Conservation (phyloP, 2,797 vertebrate genomes). For the Silurus aristotelis region DNA sequence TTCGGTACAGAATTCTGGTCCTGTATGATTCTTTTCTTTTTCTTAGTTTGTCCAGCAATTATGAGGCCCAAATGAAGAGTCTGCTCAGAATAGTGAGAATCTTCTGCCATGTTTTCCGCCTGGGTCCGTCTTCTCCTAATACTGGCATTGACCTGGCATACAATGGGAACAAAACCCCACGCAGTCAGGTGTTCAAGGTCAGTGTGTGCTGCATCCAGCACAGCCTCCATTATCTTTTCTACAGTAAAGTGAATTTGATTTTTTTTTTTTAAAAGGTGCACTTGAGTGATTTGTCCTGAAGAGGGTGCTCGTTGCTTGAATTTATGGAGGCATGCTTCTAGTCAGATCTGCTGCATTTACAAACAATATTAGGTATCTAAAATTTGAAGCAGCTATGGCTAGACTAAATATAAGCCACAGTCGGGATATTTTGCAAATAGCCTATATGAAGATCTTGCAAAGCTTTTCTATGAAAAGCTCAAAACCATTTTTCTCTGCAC, state of each 20-base stretch:
- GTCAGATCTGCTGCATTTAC: not conserved
- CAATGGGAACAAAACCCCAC: slow-evolving; percentile 98
- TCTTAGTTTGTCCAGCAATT: slow-evolving; percentile 93
- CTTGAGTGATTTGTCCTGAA: slow-evolving; percentile 30
- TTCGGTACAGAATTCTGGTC: not conserved
- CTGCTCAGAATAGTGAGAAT: slow-evolving; percentile 94
- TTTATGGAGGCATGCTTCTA: not conserved
- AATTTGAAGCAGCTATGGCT: not conserved
- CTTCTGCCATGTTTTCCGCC: slow-evolving; percentile 95
- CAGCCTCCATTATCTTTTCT: slow-evolving; percentile 11
- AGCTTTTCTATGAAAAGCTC: not conserved
- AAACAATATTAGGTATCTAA: not conserved
- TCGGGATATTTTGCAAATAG: not conserved
- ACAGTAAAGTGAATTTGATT: not conserved
- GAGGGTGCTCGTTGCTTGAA: slow-evolving; percentile 29
- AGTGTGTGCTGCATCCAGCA: slow-evolving; percentile 57
- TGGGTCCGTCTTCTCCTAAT: slow-evolving; percentile 92
- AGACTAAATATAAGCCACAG: not conserved
- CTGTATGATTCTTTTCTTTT: not conserved
- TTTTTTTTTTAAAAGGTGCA: not conserved
- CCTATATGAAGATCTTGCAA: not conserved
- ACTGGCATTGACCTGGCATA: slow-evolving; percentile 96
- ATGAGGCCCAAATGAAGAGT: slow-evolving; percentile 98
- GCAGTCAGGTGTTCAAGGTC: slow-evolving; percentile 98
- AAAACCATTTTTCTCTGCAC: not conserved